Conservation (phyloP, 2,113 vertebrate species). For the Salvelinus fontinalis region DNA sequence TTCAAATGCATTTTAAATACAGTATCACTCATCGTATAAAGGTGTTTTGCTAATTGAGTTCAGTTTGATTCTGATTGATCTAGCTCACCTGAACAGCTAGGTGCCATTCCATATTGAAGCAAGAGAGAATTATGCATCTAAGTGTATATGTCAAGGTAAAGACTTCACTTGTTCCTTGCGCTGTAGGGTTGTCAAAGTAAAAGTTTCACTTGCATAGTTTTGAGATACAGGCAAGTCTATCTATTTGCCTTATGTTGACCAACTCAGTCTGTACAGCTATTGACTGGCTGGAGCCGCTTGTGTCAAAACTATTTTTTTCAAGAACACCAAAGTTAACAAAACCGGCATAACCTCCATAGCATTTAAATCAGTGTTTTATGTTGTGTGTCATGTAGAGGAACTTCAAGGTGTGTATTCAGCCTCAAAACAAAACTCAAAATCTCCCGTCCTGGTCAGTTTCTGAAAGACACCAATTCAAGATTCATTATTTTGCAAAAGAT, state of each 20-base stretch:
- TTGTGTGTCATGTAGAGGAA: conserved; percentile 13
- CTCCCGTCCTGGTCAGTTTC: not conserved
- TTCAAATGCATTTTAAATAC: no score
- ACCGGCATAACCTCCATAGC: conserved; percentile 17
- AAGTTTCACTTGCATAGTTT: not conserved
- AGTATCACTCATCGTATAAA: not conserved
- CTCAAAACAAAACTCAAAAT: conserved; percentile 5
- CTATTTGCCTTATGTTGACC: not conserved
- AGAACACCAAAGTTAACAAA: conserved; percentile 4
- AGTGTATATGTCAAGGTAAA: not conserved
- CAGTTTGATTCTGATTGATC: not conserved
- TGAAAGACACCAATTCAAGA: conserved; percentile 5
- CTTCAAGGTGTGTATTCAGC: conserved; percentile 8
- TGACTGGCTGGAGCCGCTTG: not conserved
- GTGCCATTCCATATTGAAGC: not conserved
- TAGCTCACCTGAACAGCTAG: not conserved
- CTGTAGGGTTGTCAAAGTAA: not conserved
- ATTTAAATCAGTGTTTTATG: conserved; percentile 25
- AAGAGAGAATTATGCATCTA: not conserved
- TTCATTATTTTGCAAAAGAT: conserved; percentile 2
- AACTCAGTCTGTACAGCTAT: no score
- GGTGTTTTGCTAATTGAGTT: no score
- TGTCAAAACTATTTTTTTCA: not conserved
- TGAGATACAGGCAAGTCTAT: not conserved
- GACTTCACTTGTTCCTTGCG: not conserved